phyloP scores from a whole-genome alignment of 2,797 vertebrate species.

The Ctenosaura bakeri region DNA sequence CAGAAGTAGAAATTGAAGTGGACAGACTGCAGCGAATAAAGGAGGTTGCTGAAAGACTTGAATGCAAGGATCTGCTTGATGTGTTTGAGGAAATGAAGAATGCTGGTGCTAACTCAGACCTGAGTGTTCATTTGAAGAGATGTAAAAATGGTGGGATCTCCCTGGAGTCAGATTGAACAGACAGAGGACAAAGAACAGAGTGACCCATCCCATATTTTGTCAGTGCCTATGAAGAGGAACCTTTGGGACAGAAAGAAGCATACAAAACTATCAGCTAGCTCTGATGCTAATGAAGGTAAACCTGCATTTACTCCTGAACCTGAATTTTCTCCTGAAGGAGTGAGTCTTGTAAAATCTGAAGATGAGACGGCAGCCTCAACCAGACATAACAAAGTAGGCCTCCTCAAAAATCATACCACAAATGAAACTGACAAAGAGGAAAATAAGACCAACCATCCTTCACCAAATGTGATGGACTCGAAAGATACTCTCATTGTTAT shows the following conservation, averaged over 20 bases:
- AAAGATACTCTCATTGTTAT: slow-evolving; percentile 37
- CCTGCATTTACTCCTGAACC: background rate
- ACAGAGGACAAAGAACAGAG: background rate
- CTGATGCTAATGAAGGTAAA: slow-evolving; percentile 11
- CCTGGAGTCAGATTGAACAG: slow-evolving; percentile 34
- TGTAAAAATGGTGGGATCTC: background rate
- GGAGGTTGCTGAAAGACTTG: slow-evolving; percentile 71
- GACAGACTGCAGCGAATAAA: slow-evolving; percentile 74
- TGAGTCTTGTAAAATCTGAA: slow-evolving; percentile 31
- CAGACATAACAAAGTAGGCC: background rate
- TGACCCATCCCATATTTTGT: slow-evolving; percentile 35
- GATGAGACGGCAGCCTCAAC: background rate
- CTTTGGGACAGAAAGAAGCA: slow-evolving; percentile 61
- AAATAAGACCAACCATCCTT: accelerated
- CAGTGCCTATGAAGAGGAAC: slow-evolving; percentile 50
- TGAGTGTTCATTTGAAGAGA: slow-evolving; percentile 64
- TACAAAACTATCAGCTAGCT: slow-evolving; percentile 27
- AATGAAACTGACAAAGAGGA: accelerated
- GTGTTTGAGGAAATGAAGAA: slow-evolving; percentile 71
- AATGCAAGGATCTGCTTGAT: slow-evolving; percentile 78
- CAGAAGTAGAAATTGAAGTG: slow-evolving; percentile 73
- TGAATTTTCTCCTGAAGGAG: background rate
- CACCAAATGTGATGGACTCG: background rate
- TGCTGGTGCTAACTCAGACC: slow-evolving; percentile 57
- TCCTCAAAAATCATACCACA: accelerated